A percentile compares a stretch with the other conserved stretches of the same genome.
Conservation (phyloP, 1,140 invertebrate genomes). For the Laodelphax striatellus region DNA sequence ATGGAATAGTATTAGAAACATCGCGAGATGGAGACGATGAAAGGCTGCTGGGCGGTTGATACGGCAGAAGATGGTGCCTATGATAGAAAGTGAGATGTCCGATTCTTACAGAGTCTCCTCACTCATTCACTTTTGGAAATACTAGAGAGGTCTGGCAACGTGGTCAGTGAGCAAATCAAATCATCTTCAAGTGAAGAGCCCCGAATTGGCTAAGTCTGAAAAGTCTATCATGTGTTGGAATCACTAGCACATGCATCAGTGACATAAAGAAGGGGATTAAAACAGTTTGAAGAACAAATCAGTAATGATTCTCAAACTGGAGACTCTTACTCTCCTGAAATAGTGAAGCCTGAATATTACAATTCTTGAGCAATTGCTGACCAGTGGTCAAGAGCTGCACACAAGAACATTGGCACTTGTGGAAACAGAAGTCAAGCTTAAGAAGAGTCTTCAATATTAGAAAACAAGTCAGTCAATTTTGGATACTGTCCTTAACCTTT, state of each 20-base stretch:
- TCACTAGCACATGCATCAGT: constrained; percentile 42
- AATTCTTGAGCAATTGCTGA: constrained; percentile 41
- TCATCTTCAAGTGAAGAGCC: constrained; percentile 18
- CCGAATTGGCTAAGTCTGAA: constrained; percentile 16
- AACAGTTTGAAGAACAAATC: constrained; percentile 30
- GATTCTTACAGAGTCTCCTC: constrained; percentile 23
- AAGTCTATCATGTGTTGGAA: constrained; percentile 28
- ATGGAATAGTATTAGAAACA: constrained; percentile 13
- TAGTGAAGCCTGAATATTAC: constrained; percentile 6
- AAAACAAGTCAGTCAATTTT: constrained; percentile 21
- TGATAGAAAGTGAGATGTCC: constrained; percentile 23
- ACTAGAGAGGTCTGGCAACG: constrained; percentile 21
- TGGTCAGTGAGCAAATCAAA: constrained; percentile 21
- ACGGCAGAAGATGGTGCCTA: constrained; percentile 21
- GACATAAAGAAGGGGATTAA: constrained; percentile 47
- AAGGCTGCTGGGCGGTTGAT: constrained; percentile 17
- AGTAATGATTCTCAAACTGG: constrained; percentile 19
- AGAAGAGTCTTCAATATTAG: constrained; percentile 6
- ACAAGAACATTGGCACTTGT: constrained; percentile 21
- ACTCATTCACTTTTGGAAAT: constrained; percentile 25
- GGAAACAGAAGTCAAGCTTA: constrained; percentile 14
- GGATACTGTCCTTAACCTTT: constrained; percentile 30
- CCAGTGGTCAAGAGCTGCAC: constrained; percentile 29
- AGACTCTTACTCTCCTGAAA: constrained; percentile 17
- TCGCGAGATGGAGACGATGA: constrained; percentile 8